Conservation (phyloP, 2,113 vertebrate genomes). For the cat (Felis catus) region DNA sequence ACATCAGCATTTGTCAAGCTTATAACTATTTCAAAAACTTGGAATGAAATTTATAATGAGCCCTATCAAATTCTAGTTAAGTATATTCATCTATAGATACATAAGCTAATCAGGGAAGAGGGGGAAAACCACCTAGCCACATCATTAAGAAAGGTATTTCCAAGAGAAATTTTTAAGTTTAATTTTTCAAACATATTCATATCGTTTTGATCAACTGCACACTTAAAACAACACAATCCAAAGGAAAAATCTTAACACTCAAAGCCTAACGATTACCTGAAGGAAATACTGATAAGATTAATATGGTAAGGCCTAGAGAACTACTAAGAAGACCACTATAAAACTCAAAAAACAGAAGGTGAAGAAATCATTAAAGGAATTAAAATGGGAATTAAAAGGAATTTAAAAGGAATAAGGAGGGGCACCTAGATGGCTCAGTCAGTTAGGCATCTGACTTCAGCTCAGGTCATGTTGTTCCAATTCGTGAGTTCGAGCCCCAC, state of each 20-base stretch:
- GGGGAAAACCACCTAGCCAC: neutral
- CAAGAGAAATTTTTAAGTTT: neutral
- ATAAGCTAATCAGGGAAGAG: neutral
- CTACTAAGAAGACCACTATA: neutral
- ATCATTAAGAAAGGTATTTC: neutral
- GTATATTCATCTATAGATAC: neutral
- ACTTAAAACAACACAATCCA: neutral
- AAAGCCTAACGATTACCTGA: neutral
- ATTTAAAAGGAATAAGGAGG: neutral
- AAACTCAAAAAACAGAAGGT: neutral
- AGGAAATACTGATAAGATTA: neutral
- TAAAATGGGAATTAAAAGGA: neutral
- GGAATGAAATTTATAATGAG: neutral
- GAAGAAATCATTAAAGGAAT: neutral
- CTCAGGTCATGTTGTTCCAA: too few relatives aligned
- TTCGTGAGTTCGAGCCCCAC: too few relatives aligned
- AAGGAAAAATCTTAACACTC: slow-evolving; percentile 1
- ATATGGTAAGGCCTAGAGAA: neutral
- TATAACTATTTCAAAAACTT: neutral
- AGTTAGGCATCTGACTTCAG: too few relatives aligned
- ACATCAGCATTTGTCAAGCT: neutral
- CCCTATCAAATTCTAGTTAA: neutral
- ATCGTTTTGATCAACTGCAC: neutral
- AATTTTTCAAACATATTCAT: neutral
- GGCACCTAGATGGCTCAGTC: too few relatives aligned